Percentiles rank a stretch among this genome's conserved stretches.
phyloP scores from a whole-genome alignment of 30 jellyfish, hydroid and myxozoan genomes.

The Turritopsis rubra region DNA sequence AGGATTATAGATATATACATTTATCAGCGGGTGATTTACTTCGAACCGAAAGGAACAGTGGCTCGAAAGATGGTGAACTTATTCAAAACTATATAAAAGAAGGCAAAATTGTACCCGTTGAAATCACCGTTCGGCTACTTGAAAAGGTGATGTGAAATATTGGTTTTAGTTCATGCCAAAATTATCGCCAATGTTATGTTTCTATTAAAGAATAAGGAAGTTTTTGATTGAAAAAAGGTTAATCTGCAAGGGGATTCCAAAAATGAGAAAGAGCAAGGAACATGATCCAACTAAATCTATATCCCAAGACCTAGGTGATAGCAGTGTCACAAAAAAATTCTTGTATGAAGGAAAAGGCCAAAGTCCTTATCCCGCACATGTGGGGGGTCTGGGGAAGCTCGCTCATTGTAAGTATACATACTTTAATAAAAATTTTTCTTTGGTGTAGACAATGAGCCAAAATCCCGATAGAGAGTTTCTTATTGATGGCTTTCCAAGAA shows the following conservation, averaged over 20 bases:
- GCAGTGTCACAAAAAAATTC: too few species aligned
- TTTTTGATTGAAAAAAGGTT: too few species aligned
- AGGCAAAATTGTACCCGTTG: conserved; percentile 99
- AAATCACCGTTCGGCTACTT: conserved; percentile 79
- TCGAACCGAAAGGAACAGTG: conserved; percentile 75
- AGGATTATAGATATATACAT: conserved; percentile 89
- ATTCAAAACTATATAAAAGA: conserved; percentile 67
- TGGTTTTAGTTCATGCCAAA: background rate
- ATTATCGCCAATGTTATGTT: background rate
- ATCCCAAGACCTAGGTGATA: too few species aligned
- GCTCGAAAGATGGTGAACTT: conserved; percentile 82
- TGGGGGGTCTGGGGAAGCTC: too few species aligned
- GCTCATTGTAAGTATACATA: too few species aligned
- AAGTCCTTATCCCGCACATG: too few species aligned
- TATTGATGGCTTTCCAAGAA: conserved; percentile 97
- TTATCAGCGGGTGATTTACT: conserved; percentile 97
- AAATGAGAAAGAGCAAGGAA: too few species aligned
- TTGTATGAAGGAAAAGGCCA: too few species aligned
- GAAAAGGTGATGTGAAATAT: conserved; percentile 47
- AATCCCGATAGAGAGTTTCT: conserved; percentile 49
- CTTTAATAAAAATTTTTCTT: too few species aligned
- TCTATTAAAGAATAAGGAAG: too few species aligned
- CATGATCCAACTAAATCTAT: too few species aligned
- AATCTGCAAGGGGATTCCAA: too few species aligned
- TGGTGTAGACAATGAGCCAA: conserved; percentile 67